These are phyloP conservation scores for Naja naja DNA, from an alignment of 2,113 vertebrate genomes.

Conservation along the genomic window DNA sequence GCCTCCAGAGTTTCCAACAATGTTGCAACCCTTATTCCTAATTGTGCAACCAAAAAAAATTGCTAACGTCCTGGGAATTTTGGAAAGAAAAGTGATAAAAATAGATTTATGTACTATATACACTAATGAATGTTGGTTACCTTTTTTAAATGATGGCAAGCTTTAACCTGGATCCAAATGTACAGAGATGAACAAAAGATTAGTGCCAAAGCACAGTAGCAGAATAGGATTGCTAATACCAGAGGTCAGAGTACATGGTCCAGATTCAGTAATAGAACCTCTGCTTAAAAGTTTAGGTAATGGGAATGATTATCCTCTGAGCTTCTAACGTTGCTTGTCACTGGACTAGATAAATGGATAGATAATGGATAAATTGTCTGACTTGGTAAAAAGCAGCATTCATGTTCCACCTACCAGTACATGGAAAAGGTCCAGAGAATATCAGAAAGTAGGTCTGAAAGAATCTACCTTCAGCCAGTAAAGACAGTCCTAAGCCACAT, in stretches of 20 bases:
- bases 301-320: neutral
- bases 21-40: constrained; percentile 17
- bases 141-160: neutral
- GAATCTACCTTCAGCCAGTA: neutral
- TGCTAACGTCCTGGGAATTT: constrained; percentile 21
- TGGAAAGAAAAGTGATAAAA: constrained; percentile 1
- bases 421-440: neutral
- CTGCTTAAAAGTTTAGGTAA: neutral
- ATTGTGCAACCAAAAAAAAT: constrained; percentile 5
- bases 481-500: neutral
- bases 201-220: neutral
- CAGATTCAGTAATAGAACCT: neutral
- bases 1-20: constrained; percentile 4
- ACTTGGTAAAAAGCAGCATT: neutral
- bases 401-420: neutral
- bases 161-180: neutral
- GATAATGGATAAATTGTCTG: neutral
- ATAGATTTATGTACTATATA: neutral
- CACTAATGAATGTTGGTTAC: neutral
- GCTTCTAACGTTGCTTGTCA: neutral
- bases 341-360: neutral
- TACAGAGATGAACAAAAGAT: neutral
- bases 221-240: neutral
- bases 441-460: neutral
- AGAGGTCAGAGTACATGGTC: neutral